Base-by-base conservation (phyloP, 1,140 invertebrate genomes). In the Centruroides sculpturatus region DNA sequence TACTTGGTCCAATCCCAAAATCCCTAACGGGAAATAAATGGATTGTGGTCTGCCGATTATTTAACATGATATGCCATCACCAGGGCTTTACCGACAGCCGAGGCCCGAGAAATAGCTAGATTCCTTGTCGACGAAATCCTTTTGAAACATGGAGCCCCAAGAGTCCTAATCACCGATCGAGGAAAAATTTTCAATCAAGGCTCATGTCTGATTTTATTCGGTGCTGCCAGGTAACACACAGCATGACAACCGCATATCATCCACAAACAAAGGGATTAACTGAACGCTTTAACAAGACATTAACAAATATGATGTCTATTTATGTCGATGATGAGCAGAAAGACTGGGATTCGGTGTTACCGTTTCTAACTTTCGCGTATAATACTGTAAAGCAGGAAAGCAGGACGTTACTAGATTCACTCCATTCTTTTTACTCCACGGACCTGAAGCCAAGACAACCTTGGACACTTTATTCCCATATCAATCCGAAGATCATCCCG, bases 341-440 rank as follows among this genome's bases (percentile, higher is more conserved):
- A 9, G 69, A 78, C 61, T 80, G 77, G 77, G 75, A 41, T 7
- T 4, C 4, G 36, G 7, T 4, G 4, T 7, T 41, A 41, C 36
- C 7, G 4, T 4, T 7, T 4, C 4, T 41, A 4, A 41, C 36
- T 7, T 41, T 41, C 7, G 36, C 36, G 4, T 41, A 41, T 41
- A 41, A 41, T 7, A 41, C 36, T 41, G n/a, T n/a, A n/a, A n/a
- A n/a, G n/a, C n/a, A n/a, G n/a, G n/a, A n/a, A n/a, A n/a, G n/a
- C n/a, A n/a, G n/a, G n/a, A n/a, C n/a, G n/a, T n/a, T n/a, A n/a
- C n/a, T n/a, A n/a, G n/a, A n/a, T n/a, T n/a, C n/a, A n/a, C n/a
- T n/a, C n/a, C n/a, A n/a, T n/a, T n/a, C n/a, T n/a, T n/a, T n/a
- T n/a, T n/a, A n/a, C n/a, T n/a, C n/a, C n/a, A n/a, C n/a, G n/a